phyloP scores from a whole-genome alignment of 2,797 vertebrate species.

The Amphiprion clarkii region DNA sequence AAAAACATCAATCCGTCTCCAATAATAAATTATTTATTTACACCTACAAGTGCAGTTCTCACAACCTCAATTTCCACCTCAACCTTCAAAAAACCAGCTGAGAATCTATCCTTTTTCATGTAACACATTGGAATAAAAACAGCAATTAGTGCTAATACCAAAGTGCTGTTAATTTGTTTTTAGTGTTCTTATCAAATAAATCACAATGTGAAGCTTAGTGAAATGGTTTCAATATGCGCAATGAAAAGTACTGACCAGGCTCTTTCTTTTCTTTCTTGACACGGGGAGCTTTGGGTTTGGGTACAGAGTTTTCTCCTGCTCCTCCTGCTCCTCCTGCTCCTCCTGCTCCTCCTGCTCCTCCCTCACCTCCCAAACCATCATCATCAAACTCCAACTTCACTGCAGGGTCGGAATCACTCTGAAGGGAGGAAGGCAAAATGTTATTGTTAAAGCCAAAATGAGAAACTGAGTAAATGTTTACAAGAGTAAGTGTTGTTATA shows the following conservation, averaged over 20 bases:
- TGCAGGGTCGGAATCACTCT: conserved; percentile 90
- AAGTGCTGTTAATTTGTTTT: not conserved
- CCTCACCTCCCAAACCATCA: conserved; percentile 84
- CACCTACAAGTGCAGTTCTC: not conserved
- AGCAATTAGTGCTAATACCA: not conserved
- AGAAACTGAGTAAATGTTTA: too few species aligned
- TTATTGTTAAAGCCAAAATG: not conserved
- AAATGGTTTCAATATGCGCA: too few species aligned
- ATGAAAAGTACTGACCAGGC: conserved; percentile 84
- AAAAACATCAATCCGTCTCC: not conserved
- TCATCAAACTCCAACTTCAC: conserved; percentile 95
- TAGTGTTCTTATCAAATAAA: too few species aligned
- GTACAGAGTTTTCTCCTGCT: conserved; percentile 80
- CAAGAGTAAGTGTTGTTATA: not conserved
- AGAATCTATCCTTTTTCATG: not conserved
- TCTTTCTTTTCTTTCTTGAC: conserved; percentile 95
- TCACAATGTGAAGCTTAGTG: too few species aligned
- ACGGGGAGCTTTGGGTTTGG: conserved; percentile 86
- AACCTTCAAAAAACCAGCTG: not conserved
- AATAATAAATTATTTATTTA: conserved; percentile 2
- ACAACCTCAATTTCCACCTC: not conserved
- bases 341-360: conserved; percentile 70
- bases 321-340: conserved; percentile 76
- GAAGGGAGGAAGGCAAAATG: conserved; percentile 8
- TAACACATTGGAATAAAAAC: not conserved